phyloP scores from a whole-genome alignment of 1,140 invertebrate species.

The Drosophila albomicans region DNA sequence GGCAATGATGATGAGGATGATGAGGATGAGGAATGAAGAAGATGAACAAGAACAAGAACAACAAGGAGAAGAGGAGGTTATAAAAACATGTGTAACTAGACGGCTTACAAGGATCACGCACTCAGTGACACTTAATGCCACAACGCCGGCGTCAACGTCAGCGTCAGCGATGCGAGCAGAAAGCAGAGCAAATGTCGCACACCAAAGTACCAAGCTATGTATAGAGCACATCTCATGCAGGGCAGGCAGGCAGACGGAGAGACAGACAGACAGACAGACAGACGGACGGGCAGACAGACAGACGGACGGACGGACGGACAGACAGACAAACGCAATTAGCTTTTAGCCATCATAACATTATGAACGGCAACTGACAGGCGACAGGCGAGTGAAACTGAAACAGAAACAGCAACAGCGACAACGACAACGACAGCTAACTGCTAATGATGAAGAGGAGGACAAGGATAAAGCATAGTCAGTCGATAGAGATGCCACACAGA shows the following conservation, averaged over 20 bases:
- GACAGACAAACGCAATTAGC: constrained; percentile 81
- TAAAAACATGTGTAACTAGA: constrained; percentile 83
- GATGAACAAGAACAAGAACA: constrained; percentile 25
- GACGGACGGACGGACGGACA: neutral
- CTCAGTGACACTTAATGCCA: constrained; percentile 81
- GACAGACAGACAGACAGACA: constrained; percentile 1
- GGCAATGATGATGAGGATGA: constrained; percentile 5
- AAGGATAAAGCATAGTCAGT: constrained; percentile 22
- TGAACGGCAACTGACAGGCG: constrained; percentile 72
- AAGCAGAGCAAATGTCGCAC: constrained; percentile 63
- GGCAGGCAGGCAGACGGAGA: constrained; percentile 1
- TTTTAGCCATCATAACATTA: constrained; percentile 83
- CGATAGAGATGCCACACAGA: constrained; percentile 24
- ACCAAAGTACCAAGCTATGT: neutral
- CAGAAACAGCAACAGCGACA: constrained; percentile 14
- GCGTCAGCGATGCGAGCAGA: constrained; percentile 13
- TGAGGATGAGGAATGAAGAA: neutral
- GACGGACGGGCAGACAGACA: neutral
- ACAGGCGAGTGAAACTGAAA: constrained; percentile 43
- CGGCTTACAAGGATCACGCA: constrained; percentile 82
- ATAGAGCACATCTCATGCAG: too few species aligned
- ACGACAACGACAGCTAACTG: constrained; percentile 56
- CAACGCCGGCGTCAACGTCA: constrained; percentile 22
- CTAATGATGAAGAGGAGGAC: constrained; percentile 65
- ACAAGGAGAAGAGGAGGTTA: constrained; percentile 47